Conservation (phyloP, 1,140 invertebrate species). For the Philopotamus ludificatus region DNA sequence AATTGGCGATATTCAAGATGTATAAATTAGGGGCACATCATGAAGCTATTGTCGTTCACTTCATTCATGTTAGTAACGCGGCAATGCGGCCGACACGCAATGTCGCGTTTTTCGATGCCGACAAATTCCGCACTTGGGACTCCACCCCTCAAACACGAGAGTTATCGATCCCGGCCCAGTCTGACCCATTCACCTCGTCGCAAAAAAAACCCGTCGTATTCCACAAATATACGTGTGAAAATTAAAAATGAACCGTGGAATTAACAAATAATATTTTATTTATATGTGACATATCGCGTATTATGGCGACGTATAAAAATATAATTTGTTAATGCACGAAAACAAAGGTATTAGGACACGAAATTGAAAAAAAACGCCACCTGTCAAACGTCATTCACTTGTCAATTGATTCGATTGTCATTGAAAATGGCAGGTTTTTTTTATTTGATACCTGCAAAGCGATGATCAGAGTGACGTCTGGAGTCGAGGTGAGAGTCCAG, state of each 20-base stretch:
- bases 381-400: background rate
- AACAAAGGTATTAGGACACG: no score
- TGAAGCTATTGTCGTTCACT: background rate
- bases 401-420: no score
- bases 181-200: background rate
- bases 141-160: slow-evolving; percentile 28
- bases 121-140: slow-evolving; percentile 28
- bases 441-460: no score
- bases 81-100: slow-evolving; percentile 25
- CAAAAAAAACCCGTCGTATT: no score
- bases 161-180: slow-evolving; percentile 26
- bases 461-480: background rate
- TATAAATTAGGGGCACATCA: background rate
- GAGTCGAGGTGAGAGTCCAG: background rate
- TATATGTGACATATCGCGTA: no score
- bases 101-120: slow-evolving; percentile 33
- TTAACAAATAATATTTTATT: no score
- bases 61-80: slow-evolving; percentile 4
- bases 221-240: no score
- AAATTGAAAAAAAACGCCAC: background rate
- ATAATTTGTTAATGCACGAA: no score
- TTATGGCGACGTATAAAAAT: no score
- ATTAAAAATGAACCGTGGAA: no score
- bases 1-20: background rate
- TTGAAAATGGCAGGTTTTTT: no score